Base-by-base conservation (phyloP, 1,140 invertebrate genomes). In the Zaprionus kolodkinae region DNA sequence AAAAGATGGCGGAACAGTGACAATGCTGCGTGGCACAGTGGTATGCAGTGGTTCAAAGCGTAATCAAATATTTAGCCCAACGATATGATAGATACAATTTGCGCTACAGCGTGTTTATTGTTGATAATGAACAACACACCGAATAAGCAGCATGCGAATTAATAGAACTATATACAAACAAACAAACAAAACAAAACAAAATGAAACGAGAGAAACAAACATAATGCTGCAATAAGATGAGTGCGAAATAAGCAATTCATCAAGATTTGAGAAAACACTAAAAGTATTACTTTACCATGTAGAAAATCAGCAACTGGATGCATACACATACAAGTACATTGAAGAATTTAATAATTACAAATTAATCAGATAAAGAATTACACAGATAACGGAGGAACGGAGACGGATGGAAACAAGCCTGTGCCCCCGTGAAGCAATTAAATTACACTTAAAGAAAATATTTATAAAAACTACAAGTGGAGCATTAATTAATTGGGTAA, bases 61-160 rank as follows among this genome's bases (percentile, higher is more conserved):
- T 90, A 89, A 89, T 89, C 86, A 89, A 90, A 89, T 90, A 89
- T 90, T 89, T 89, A 89, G 86, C 85, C 85, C 85, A 89, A 89
- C 85, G 85, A 89, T 89, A 90, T 85, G 76, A 81, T 85, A 68
- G 84, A 79, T 74, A 80, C 84, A 79, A 88, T 80, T 69, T 75
- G 73, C 84, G 84, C 84, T 45, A 72, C 55, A 80, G 84, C 85
- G 84, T 88, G 74, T 70, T 72, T 66, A 88, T 88, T 88, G 73
- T 80, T 89, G 85, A 80, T 82, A 76, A 50, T 74, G 67, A 89
- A 83, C 63, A 60, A 76, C 80, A 89, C 84, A 88, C 84, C 84
- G 84, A 87, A 55, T 57, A 72, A 86, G 76, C 86, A 79, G 81
- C 78, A 85, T 76, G 76, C 82, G 72, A 81, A 84, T 84, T 84